Conservation (phyloP, 2,113 vertebrate genomes). For the Alosa alosa region DNA sequence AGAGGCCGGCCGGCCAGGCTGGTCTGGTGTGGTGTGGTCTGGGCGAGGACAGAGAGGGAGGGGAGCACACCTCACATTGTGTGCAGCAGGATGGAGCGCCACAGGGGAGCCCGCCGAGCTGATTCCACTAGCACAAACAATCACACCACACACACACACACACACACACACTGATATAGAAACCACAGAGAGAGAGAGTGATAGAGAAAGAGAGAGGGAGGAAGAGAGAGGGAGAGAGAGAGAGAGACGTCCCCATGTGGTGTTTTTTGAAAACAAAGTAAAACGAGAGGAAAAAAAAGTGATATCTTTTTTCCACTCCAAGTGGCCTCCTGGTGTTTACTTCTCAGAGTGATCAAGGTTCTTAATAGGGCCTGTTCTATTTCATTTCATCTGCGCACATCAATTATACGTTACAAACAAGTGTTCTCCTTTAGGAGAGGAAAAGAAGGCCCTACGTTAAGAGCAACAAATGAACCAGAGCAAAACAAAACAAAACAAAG, state of each 20-base stretch:
- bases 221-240: neutral
- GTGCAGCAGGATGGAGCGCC: constrained; percentile 52
- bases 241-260: neutral
- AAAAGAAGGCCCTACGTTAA: neutral
- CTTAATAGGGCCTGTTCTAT: constrained; percentile 12
- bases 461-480: constrained; percentile 11
- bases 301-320: neutral
- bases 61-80: constrained; percentile 51
- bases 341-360: neutral
- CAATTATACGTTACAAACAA: neutral
- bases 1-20: constrained; percentile 27
- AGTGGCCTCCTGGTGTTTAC: constrained; percentile 13
- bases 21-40: constrained; percentile 26
- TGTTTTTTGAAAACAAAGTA: neutral
- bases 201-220: neutral
- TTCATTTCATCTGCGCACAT: neutral
- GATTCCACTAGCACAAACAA: constrained; percentile 24
- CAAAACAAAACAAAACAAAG: neutral
- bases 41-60: constrained; percentile 29
- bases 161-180: constrained; percentile 16
- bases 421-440: neutral
- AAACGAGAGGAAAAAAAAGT: neutral
- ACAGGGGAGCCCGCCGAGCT: constrained; percentile 42
- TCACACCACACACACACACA: constrained; percentile 37
- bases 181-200: neutral